Evolutionary conservation across 2,888 invertebrate species (phyloP), one percentile per base, ranked within the genome.

Genomic region (Stenolophus ochropezus): DNA sequence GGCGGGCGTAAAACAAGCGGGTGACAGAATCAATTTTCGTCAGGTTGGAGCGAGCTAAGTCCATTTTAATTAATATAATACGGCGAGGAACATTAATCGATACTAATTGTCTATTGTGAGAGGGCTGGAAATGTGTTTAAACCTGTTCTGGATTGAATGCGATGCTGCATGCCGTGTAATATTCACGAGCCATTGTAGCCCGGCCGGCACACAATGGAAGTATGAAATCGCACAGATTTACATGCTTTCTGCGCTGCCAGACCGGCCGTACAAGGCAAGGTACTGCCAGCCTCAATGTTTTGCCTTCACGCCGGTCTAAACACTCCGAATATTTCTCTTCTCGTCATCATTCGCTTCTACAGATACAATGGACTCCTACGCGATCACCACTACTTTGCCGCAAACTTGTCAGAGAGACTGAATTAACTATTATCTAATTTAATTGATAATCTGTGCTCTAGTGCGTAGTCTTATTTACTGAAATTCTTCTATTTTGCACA

Each of bases 1-100:
- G 8, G 11, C 25, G 21, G n/a, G 21, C 58, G 23, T 56, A 21
- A 56, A 21, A 21, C 56, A 56, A 56, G 56, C 61, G 23, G n/a
- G 14, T 25, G 23, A 25, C 58, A 61, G 61, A 25, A 61, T 61
- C 33, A 69, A 69, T 69, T 69, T 69, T 33, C 65, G 33, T 33
- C 33, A 33, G 27, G 65, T 33, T 69, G 61, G 25, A 5, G 71
- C 6, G 47, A 21, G 23, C 73, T 73, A 69, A 78, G 69, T 78
- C 78, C 78, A 69, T 78, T 78, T 78, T 78, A 78, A 78, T 78
- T 49, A 78, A 78, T 78, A 78, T 78, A 78, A 78, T 78, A 78
- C 51, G 51, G 14, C 4, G 14, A n/a, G 23, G 78, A 69, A 78
- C 65, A 78, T 78, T 65, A 78, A 65, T 78, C 78, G 78, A 78